These are phyloP conservation scores for Cosmia trapezina DNA, from an alignment of 2,888 invertebrate genomes.

Conservation along the genomic window DNA sequence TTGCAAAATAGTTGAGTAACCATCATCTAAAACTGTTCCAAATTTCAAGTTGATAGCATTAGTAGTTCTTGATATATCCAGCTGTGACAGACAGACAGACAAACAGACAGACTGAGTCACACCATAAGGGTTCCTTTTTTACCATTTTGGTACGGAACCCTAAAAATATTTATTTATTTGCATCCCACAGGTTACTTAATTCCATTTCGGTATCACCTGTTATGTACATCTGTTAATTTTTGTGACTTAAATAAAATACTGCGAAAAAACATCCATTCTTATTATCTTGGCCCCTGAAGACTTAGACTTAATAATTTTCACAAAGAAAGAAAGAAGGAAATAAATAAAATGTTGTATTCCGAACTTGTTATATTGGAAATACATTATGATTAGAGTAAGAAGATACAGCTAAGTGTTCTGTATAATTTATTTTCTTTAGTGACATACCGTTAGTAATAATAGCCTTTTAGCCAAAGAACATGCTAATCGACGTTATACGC, in stretches of 20 bases:
- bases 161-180: not conserved
- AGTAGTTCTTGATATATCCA: too few species aligned
- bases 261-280: slow-evolving; percentile 26
- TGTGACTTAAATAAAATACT: slow-evolving; percentile 30
- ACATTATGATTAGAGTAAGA: not conserved
- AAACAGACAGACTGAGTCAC: too few species aligned
- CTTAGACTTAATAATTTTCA: slow-evolving; percentile 8
- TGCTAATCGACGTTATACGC: slow-evolving; percentile 20
- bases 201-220: not conserved
- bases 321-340: slow-evolving; percentile 1
- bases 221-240: slow-evolving; percentile 10
- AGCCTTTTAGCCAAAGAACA: slow-evolving; percentile 18
- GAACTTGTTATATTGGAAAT: slow-evolving; percentile 6
- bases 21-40: too few species aligned
- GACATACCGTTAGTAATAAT: not conserved
- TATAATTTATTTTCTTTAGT: slow-evolving; percentile 4
- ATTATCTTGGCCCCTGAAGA: slow-evolving; percentile 28
- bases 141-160: too few species aligned
- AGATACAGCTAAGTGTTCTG: not conserved
- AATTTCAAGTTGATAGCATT: too few species aligned
- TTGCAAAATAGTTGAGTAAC: too few species aligned
- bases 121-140: too few species aligned
- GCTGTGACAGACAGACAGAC: too few species aligned
- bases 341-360: not conserved
- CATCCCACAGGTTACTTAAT: not conserved